phyloP scores from a whole-genome alignment of 64 coral and sea anemone species.

The Orbicella faveolata region DNA sequence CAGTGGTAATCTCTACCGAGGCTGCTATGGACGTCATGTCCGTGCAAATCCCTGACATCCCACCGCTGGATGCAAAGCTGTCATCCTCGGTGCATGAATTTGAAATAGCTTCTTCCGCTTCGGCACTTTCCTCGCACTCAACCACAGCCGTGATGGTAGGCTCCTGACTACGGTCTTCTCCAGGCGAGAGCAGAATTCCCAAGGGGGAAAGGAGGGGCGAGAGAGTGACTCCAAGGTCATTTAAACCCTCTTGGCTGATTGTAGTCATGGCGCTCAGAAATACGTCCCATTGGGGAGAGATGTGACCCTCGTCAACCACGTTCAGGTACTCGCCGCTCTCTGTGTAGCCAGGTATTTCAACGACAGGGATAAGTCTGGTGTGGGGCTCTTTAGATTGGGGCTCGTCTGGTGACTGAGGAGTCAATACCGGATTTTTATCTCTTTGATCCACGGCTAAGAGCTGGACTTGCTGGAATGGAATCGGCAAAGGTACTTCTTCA shows the following conservation, averaged over 20 bases:
- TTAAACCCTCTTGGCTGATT: slow-evolving; percentile 11
- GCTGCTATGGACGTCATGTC: slow-evolving; percentile 60
- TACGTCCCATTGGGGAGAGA: not conserved
- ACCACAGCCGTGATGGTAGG: not conserved
- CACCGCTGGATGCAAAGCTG: not conserved
- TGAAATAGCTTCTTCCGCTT: not conserved
- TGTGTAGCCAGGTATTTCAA: slow-evolving; percentile 3
- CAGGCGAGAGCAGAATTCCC: slow-evolving; percentile 20
- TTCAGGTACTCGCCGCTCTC: not conserved
- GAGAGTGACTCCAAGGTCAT: slow-evolving; percentile 23
- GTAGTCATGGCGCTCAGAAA: slow-evolving; percentile 20
- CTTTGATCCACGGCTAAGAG: not conserved
- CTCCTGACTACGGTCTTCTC: not conserved
- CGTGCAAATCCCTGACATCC: not conserved
- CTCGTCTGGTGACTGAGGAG: slow-evolving; percentile 31
- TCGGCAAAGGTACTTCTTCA: not conserved
- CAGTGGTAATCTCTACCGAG: slow-evolving; percentile 57
- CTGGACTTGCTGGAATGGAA: slow-evolving; percentile 32
- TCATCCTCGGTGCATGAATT: not conserved
- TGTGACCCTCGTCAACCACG: not conserved
- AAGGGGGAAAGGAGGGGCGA: slow-evolving; percentile 7
- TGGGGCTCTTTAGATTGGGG: not conserved
- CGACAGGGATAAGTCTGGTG: not conserved
- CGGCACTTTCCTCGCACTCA: not conserved
- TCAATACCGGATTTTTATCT: slow-evolving; percentile 18